Evolutionary conservation across 2,797 vertebrate genomes (phyloP), one percentile per base, ranked within the genome.

Genomic region (Rhabdophis nuchalis): DNA sequence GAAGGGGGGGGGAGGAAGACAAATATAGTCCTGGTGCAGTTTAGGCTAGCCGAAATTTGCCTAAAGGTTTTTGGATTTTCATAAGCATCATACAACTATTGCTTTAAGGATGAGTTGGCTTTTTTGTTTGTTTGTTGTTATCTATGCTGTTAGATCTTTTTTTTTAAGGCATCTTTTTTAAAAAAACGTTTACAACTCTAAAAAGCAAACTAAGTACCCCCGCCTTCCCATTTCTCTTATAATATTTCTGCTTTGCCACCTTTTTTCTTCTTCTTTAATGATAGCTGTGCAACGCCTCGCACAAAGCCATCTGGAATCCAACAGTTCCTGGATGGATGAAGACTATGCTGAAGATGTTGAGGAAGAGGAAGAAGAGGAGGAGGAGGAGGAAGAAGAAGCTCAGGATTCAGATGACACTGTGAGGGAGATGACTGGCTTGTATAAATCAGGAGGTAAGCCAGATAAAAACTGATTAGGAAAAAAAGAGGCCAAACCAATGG

Each of bases 201-300:
- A 56, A 85, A 72, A 57, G 32, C 29, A 58, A 57, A 46, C 36
- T 7, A 2, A 29, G 32, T 87, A 54, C n/a, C 29, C 11, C 11
- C 0, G 5, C 27, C 41, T 61, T 61, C n/a, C 46, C 5, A 3
- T 32, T 85, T 56, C 16, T 41, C n/a, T 86, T 23, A n/a, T 57
- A 41, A 11, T 6, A 13, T 25, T 64, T 11, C 50, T 82, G 54
- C 54, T 6, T 1, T 29, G 14, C 1, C 11, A 5, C 36, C 41
- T 89, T 23, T n/a, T 16, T 18, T 86, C n/a, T n/a, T 90, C 14
- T 23, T 0, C 29, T 72, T 68, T 12, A 57, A 91, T 91, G 82
- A 64, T 97, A 99, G 99, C 98, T 16, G 98, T 99, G 97, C 99
- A 99, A 98, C 98, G 98, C 98, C 98, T 99, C 91, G 99, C 98